Evolutionary conservation across 2,797 vertebrate genomes (phyloP).

Genomic region (Hipposideros larvatus): DNA sequence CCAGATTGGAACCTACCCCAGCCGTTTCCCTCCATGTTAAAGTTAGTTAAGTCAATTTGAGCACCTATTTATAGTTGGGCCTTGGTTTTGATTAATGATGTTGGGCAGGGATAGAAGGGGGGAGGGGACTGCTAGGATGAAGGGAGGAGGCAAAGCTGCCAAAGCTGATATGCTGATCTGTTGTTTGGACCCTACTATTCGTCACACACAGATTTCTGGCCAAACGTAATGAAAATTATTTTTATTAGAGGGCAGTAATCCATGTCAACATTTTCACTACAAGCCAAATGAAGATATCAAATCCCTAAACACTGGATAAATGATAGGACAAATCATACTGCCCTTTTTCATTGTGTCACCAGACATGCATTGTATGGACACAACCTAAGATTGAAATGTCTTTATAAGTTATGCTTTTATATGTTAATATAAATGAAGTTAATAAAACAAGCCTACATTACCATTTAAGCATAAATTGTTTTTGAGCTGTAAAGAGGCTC

Average conservation of each 20-base stretch:
- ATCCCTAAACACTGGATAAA: conserved; percentile 78
- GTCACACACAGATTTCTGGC: conserved; percentile 66
- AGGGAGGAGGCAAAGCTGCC: conserved; percentile 68
- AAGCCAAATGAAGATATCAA: conserved; percentile 81
- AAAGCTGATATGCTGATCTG: conserved; percentile 44
- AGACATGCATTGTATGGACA: conserved; percentile 17
- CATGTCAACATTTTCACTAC: conserved; percentile 79
- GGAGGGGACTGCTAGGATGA: background rate
- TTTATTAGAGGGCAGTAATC: conserved; percentile 81
- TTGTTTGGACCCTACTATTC: conserved; percentile 79
- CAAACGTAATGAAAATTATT: conserved; percentile 84
- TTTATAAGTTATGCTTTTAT: conserved; percentile 38
- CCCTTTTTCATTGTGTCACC: conserved; percentile 61
- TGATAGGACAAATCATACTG: conserved; percentile 55
- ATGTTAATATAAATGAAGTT: conserved; percentile 1
- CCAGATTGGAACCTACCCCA: conserved; percentile 75
- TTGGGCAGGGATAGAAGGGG: conserved; percentile 55
- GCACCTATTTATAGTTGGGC: conserved; percentile 71
- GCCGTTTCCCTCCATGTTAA: conserved; percentile 50
- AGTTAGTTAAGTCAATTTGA: conserved; percentile 78
- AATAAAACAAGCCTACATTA: background rate
- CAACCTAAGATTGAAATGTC: conserved; percentile 34
- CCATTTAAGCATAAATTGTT: background rate
- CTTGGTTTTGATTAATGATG: conserved; percentile 80
- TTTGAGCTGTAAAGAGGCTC: background rate